Percentiles rank a stretch among this genome's conserved stretches.
These are phyloP conservation scores for Leucosticte australis DNA, from an alignment of 2,113 vertebrate genomes.

Conservation along the genomic window DNA sequence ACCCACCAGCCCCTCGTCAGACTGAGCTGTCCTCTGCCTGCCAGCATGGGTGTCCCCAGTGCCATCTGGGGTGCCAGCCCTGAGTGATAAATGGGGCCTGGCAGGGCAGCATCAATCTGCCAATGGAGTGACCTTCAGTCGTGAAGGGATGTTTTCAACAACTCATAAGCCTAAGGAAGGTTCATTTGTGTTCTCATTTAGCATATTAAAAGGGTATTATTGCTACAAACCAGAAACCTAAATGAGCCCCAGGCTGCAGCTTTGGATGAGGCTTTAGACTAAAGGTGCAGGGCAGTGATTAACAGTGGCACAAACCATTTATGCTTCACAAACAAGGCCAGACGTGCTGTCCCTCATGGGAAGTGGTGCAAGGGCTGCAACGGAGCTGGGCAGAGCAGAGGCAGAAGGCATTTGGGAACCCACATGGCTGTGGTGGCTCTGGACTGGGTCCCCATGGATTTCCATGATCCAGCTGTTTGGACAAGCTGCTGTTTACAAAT, in stretches of 20 bases:
- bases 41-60: background rate
- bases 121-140: slow-evolving; percentile 64
- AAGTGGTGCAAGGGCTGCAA: background rate
- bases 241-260: slow-evolving; percentile 61
- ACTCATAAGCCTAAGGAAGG: slow-evolving; percentile 32
- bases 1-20: accelerated
- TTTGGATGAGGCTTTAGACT: slow-evolving; percentile 55
- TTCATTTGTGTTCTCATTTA: slow-evolving; percentile 69
- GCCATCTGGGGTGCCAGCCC: slow-evolving; percentile 29
- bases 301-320: slow-evolving; percentile 25
- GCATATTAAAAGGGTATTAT: slow-evolving; percentile 75
- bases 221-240: slow-evolving; percentile 73
- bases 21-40: background rate
- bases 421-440: background rate
- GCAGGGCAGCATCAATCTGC: slow-evolving; percentile 42
- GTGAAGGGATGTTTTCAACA: slow-evolving; percentile 45
- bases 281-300: slow-evolving; percentile 58
- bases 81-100: background rate
- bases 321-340: slow-evolving; percentile 29
- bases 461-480: accelerated
- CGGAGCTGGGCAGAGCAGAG: background rate
- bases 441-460: background rate
- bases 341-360: background rate
- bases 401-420: accelerated
- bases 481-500: background rate